Percentiles rank a stretch among this genome's conserved stretches.
These are phyloP conservation scores for Nesometra sesokonis DNA, from an alignment of 35 echinoderm and acorn worm genomes.

Conservation along the genomic window DNA sequence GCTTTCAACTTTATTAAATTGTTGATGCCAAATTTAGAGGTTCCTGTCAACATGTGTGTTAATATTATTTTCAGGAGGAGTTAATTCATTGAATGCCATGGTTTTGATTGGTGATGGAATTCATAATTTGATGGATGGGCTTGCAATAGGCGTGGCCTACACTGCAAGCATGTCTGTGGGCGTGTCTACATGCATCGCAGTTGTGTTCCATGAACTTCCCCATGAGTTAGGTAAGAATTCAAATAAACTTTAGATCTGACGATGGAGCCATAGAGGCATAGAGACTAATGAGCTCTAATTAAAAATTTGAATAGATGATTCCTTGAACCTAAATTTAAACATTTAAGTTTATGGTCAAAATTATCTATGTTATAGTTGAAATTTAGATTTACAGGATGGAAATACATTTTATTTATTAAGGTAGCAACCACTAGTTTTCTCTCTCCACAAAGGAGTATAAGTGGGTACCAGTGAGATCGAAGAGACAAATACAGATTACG, in stretches of 20 bases:
- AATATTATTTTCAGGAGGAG: background rate
- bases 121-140: slow-evolving; percentile 92
- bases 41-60: no score
- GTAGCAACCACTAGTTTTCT: no score
- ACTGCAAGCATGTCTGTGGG: slow-evolving; percentile 71
- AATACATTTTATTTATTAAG: no score
- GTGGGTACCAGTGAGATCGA: no score
- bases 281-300: background rate
- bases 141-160: slow-evolving; percentile 80
- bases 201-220: slow-evolving; percentile 94
- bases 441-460: no score
- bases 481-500: no score
- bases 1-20: no score
- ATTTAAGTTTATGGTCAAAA: background rate
- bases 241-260: background rate
- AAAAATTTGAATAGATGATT: background rate
- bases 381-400: no score
- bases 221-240: slow-evolving; percentile 81
- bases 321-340: background rate
- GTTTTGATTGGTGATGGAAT: slow-evolving; percentile 75
- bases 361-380: no score
- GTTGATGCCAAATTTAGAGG: no score
- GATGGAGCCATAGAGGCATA: background rate
- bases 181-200: slow-evolving; percentile 76
- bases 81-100: slow-evolving; percentile 22